Evolutionary conservation across 2,113 vertebrate genomes (phyloP).

Genomic region (Calyptommatus sinebrachiatus): DNA sequence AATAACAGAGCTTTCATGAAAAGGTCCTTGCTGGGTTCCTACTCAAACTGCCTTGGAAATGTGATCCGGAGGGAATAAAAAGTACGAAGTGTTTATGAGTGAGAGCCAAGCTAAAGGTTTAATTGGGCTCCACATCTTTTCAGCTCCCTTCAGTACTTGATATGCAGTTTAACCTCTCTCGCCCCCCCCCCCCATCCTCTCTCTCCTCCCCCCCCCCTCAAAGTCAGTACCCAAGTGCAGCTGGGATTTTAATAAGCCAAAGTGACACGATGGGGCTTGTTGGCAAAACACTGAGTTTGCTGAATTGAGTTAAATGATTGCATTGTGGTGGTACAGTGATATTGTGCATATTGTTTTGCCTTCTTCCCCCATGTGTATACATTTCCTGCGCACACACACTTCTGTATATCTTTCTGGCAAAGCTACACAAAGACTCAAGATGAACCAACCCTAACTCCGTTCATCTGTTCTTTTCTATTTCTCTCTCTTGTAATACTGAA

Average conservation of each 20-base stretch:
- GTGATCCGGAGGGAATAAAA: constrained; percentile 71
- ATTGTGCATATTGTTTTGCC: constrained; percentile 39
- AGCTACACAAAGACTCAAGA: constrained; percentile 6
- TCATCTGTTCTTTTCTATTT: background rate
- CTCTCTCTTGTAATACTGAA: background rate
- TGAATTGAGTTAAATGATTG: constrained; percentile 65
- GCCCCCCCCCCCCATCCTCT: constrained; percentile 41
- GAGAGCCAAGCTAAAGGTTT: constrained; percentile 71
- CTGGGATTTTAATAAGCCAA: constrained; percentile 69
- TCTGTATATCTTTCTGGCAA: constrained; percentile 37
- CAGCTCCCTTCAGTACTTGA: constrained; percentile 74
- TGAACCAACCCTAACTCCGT: background rate
- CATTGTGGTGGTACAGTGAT: constrained; percentile 25
- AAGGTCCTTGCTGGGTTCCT: constrained; percentile 73
- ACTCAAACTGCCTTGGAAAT: constrained; percentile 69
- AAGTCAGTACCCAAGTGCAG: constrained; percentile 57
- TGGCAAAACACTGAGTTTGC: constrained; percentile 60
- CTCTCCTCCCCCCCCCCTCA: constrained; percentile 47
- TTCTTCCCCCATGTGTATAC: background rate
- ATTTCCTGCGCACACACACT: constrained; percentile 27
- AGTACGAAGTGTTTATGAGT: constrained; percentile 71
- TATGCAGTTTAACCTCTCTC: constrained; percentile 82
- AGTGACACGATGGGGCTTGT: constrained; percentile 55
- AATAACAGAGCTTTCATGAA: constrained; percentile 67
- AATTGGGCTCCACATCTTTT: constrained; percentile 80